Conservation (phyloP, 2,113 vertebrate species). For the Columba livia region DNA sequence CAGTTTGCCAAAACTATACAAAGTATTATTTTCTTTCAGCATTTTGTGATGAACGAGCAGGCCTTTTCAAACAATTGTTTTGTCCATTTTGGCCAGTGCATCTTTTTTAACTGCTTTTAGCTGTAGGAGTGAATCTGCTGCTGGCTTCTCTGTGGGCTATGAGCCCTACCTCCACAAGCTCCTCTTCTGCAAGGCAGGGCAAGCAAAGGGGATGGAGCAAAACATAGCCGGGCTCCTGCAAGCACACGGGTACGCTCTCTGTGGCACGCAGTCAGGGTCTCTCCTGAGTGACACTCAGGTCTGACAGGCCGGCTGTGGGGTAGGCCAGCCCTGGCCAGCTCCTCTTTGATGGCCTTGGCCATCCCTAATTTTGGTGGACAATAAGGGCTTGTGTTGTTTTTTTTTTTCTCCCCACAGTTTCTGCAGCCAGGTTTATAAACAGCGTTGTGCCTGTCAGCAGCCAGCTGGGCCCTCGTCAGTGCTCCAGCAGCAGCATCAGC, state of each 20-base stretch:
- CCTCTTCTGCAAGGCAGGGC: too few species aligned
- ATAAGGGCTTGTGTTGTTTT: neutral
- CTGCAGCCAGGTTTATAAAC: too few species aligned
- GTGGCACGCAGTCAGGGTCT: rapidly evolving
- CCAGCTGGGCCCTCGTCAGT: rapidly evolving
- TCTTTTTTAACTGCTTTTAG: neutral
- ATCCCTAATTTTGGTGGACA: neutral
- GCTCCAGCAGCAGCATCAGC: neutral
- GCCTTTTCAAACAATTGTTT: neutral
- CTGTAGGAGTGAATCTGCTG: neutral
- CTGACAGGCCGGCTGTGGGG: neutral
- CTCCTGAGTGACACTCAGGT: neutral
- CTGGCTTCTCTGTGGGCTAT: neutral
- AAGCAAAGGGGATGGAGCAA: neutral
- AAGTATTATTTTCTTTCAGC: neutral
- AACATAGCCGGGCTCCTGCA: neutral
- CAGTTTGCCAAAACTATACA: neutral
- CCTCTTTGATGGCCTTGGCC: neutral
- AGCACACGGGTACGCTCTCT: neutral
- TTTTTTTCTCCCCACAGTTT: too few species aligned
- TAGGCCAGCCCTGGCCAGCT: neutral
- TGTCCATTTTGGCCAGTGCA: neutral
- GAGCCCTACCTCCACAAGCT: neutral
- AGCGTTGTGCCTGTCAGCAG: neutral
- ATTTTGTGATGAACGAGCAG: neutral